These are phyloP conservation scores for Pachydiplax longipennis DNA, from an alignment of 2,888 invertebrate species.

Conservation along the genomic window DNA sequence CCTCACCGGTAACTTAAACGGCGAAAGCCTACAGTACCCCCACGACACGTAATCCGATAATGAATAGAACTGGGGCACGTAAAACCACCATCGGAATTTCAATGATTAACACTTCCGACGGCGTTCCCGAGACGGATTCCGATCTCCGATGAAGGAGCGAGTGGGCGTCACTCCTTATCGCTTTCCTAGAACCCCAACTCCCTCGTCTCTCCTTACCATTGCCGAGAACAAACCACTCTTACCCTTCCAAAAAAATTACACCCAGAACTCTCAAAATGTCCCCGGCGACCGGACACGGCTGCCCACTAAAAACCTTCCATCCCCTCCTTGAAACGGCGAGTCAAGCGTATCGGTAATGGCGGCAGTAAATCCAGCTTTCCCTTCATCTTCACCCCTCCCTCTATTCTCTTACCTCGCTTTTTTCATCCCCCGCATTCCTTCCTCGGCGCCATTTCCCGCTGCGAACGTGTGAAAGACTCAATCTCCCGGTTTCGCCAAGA, in stretches of 20 bases:
- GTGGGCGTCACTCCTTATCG: background rate
- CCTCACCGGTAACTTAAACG: no score
- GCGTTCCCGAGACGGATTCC: no score
- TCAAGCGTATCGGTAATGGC: constrained; percentile 38
- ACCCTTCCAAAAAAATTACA: background rate
- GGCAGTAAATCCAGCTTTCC: constrained; percentile 8
- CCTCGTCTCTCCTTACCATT: background rate
- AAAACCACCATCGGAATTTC: no score
- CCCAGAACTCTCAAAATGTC: constrained; percentile 18
- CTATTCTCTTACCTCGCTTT: background rate
- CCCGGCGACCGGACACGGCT: constrained; percentile 22
- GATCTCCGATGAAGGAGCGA: no score
- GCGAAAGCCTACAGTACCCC: no score
- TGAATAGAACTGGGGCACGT: no score
- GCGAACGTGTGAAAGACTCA: no score
- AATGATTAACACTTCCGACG: no score
- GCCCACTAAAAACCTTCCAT: constrained; percentile 13
- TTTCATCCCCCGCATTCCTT: background rate
- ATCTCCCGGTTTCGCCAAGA: no score
- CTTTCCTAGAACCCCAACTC: background rate
- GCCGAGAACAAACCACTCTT: background rate
- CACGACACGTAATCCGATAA: no score
- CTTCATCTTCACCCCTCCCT: constrained; percentile 2
- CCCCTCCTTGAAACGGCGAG: constrained; percentile 18
- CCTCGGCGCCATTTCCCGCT: no score